These are phyloP conservation scores for Allobates femoralis DNA, from an alignment of 2,797 vertebrate genomes.

Conservation along the genomic window DNA sequence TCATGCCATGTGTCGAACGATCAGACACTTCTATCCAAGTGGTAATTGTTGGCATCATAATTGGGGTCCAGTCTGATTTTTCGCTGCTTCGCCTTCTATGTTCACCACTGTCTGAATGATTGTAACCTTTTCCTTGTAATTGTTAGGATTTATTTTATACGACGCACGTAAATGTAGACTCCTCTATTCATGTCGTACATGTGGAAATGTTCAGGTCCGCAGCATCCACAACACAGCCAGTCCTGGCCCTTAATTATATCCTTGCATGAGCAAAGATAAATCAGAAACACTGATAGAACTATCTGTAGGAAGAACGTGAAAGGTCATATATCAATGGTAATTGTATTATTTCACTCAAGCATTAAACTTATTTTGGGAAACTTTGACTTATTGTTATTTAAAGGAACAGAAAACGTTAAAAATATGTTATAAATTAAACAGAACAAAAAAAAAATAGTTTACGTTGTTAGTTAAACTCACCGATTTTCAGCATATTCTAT, in stretches of 20 bases:
- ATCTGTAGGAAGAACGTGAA: background rate
- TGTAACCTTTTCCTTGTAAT: background rate
- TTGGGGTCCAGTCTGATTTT: too few relatives aligned
- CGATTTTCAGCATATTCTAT: background rate
- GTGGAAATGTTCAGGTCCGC: background rate
- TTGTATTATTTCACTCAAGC: slow-evolving; percentile 13
- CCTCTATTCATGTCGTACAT: background rate
- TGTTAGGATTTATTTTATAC: too few relatives aligned
- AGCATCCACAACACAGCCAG: background rate
- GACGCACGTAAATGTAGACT: background rate
- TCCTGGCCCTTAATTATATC: slow-evolving; percentile 17
- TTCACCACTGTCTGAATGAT: background rate
- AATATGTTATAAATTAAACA: background rate
- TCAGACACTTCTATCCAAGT: background rate
- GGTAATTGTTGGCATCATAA: background rate
- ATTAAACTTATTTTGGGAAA: background rate
- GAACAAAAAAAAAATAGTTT: background rate
- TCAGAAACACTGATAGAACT: slow-evolving; percentile 15
- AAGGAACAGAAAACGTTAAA: slow-evolving; percentile 1
- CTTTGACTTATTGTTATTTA: background rate
- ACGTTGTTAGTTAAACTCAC: background rate
- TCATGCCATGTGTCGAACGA: background rate
- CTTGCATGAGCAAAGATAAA: slow-evolving; percentile 27
- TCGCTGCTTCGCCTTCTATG: too few relatives aligned
- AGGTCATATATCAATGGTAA: slow-evolving; percentile 19